phyloP scores from a whole-genome alignment of 2,888 invertebrate species.

The Zonitis immaculata region DNA sequence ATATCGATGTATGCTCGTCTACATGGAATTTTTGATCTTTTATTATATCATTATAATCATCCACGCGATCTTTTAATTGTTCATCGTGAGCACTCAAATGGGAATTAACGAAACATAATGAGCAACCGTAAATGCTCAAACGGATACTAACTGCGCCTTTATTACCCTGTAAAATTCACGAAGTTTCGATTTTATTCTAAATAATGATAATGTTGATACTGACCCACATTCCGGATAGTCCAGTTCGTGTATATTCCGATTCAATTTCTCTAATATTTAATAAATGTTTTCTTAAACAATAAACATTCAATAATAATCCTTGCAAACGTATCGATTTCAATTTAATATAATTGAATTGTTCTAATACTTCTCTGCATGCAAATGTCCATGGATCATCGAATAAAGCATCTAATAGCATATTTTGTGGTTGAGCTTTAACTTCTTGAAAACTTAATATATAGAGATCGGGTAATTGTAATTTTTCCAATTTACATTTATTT shows the following conservation, averaged over 20 bases:
- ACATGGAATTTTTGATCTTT: constrained; percentile 77
- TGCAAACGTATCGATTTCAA: constrained; percentile 78
- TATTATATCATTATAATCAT: constrained; percentile 83
- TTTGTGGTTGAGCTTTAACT: constrained; percentile 82
- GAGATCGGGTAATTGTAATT: constrained; percentile 66
- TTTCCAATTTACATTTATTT: constrained; percentile 55
- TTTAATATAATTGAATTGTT: constrained; percentile 66
- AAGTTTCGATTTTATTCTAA: too few species aligned
- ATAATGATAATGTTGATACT: too few species aligned
- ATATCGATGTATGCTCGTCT: constrained; percentile 72
- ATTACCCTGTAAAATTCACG: constrained; percentile 87
- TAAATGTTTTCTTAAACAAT: constrained; percentile 73
- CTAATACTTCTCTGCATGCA: constrained; percentile 64
- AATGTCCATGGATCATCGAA: constrained; percentile 84
- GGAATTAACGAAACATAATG: constrained; percentile 81
- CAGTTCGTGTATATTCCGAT: constrained; percentile 83
- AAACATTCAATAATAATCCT: constrained; percentile 76
- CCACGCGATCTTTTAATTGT: constrained; percentile 74
- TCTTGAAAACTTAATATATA: constrained; percentile 85
- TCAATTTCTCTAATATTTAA: constrained; percentile 80
- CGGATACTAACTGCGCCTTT: constrained; percentile 91
- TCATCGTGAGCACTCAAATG: constrained; percentile 90
- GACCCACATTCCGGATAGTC: constrained; percentile 90
- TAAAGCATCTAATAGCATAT: constrained; percentile 73
- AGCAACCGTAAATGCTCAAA: constrained; percentile 82